These are phyloP conservation scores for Petroica traversi DNA, from an alignment of 2,113 vertebrate species.

Conservation along the genomic window DNA sequence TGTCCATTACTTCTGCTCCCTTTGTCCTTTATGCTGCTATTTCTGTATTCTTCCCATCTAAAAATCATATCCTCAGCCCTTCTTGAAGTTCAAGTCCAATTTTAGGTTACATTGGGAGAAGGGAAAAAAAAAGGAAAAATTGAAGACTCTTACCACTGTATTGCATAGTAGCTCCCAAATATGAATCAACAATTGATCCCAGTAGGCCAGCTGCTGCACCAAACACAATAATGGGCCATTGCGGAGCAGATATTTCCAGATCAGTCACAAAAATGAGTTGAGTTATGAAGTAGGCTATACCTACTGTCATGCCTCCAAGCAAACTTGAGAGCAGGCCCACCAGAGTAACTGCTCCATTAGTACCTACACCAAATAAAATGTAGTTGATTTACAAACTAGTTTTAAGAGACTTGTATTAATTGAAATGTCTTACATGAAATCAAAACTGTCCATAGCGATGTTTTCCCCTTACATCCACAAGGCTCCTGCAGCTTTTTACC, in stretches of 20 bases:
- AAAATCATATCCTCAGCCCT: background rate
- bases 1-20: background rate
- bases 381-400: background rate
- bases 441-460: background rate
- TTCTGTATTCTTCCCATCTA: background rate
- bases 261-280: conserved; percentile 84
- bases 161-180: conserved; percentile 93
- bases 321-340: conserved; percentile 88
- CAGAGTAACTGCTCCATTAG: conserved; percentile 89
- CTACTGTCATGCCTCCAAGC: conserved; percentile 86
- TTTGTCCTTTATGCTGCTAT: background rate
- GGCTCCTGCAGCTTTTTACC: background rate
- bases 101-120: background rate
- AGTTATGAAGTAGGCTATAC: conserved; percentile 82
- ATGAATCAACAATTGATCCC: conserved; percentile 93
- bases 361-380: conserved; percentile 78
- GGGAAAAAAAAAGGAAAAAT: background rate
- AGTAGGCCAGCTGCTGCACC: conserved; percentile 85
- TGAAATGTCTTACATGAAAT: background rate
- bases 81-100: background rate
- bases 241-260: conserved; percentile 84
- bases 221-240: conserved; percentile 91
- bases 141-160: conserved; percentile 83
- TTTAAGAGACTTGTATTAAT: background rate
- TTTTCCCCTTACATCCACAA: background rate